Evolutionary conservation across 2,797 vertebrate species (phyloP).

Genomic region (Myoxocephalus aenaeus): DNA sequence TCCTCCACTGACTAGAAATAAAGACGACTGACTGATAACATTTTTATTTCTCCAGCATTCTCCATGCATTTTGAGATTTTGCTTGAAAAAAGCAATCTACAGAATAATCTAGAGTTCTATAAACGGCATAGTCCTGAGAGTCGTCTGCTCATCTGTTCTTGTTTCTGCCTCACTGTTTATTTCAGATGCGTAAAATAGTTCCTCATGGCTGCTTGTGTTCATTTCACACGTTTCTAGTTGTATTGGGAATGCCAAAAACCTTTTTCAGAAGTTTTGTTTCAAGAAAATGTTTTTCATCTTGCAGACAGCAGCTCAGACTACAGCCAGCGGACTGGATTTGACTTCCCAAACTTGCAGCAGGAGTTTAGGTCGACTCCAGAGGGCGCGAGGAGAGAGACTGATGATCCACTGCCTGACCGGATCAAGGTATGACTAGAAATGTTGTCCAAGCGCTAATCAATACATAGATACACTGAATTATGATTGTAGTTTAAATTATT

Average conservation of each 20-base stretch:
- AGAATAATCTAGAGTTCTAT: neutral
- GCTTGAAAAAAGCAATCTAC: too few relatives aligned
- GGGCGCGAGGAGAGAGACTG: conserved; percentile 86
- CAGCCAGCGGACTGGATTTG: conserved; percentile 88
- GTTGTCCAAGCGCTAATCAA: neutral
- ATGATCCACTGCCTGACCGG: conserved; percentile 89
- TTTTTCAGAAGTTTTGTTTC: neutral
- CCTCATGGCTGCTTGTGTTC: neutral
- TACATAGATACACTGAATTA: neutral
- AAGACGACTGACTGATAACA: too few relatives aligned
- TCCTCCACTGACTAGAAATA: too few relatives aligned
- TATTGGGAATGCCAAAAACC: neutral
- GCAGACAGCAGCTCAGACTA: conserved; percentile 94
- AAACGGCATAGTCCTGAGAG: conserved; percentile 1
- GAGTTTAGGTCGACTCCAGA: conserved; percentile 87
- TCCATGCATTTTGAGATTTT: neutral
- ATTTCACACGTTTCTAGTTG: neutral
- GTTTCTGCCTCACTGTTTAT: neutral
- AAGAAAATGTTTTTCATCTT: conserved; percentile 19
- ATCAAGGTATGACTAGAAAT: conserved; percentile 88
- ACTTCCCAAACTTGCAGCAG: conserved; percentile 81
- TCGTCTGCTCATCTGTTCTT: conserved; percentile 3
- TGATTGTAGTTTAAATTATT: neutral
- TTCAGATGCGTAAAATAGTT: neutral
- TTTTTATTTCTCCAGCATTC: too few relatives aligned